These are phyloP conservation scores for Trisateles emortualis DNA, from an alignment of 2,888 invertebrate species.

Conservation along the genomic window DNA sequence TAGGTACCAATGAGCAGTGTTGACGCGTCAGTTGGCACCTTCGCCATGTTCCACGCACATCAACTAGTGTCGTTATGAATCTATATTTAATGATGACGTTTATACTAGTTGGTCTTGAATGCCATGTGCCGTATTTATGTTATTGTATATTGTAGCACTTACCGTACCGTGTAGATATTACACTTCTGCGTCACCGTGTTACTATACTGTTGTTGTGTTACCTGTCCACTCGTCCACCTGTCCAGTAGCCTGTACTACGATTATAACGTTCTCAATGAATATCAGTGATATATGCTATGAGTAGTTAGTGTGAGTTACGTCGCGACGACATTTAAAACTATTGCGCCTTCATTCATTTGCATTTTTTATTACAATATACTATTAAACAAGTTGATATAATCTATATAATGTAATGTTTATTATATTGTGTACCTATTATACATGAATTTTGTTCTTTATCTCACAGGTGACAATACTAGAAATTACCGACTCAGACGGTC, in stretches of 20 bases:
- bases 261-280: no score
- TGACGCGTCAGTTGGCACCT: background rate
- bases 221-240: no score
- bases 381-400: background rate
- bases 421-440: no score
- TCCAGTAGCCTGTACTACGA: no score
- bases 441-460: background rate
- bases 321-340: background rate
- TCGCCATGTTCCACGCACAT: conserved; percentile 2
- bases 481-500: conserved; percentile 51
- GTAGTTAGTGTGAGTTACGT: background rate
- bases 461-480: conserved; percentile 59
- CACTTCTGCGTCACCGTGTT: background rate
- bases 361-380: background rate
- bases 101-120: conserved; percentile 8
- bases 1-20: no score
- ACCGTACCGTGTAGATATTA: no score
- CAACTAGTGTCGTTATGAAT: background rate
- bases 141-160: background rate
- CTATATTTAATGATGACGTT: conserved; percentile 10
- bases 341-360: background rate
- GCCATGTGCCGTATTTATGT: background rate
- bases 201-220: no score
- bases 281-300: no score
- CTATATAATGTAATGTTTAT: background rate